A percentile compares a stretch with the other conserved stretches of the same genome.
phyloP scores from a whole-genome alignment of 2,797 vertebrate genomes.

The Trematomus bernacchii region DNA sequence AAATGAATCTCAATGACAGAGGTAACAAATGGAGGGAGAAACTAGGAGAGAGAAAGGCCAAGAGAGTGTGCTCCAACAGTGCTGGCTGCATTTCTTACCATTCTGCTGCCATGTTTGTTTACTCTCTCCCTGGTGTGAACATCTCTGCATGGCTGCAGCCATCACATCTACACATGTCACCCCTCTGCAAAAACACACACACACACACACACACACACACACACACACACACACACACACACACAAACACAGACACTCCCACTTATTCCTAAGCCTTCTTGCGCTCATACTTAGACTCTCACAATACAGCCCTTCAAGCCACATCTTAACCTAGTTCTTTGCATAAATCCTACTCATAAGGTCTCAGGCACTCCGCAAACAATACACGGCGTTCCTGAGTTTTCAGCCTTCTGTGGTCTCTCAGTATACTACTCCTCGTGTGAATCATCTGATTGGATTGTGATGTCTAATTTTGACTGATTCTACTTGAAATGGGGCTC shows the following conservation, averaged over 20 bases:
- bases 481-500: background rate
- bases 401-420: slow-evolving; percentile 48
- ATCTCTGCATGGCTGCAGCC: slow-evolving; percentile 81
- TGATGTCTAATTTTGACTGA: background rate
- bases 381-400: slow-evolving; percentile 49
- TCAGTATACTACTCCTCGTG: slow-evolving; percentile 6
- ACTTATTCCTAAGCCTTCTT: slow-evolving; percentile 64
- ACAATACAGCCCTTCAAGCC: slow-evolving; percentile 77
- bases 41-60: background rate
- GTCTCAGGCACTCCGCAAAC: slow-evolving; percentile 65
- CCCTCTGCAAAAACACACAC: slow-evolving; percentile 57
- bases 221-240: slow-evolving; percentile 63
- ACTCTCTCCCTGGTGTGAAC: slow-evolving; percentile 80
- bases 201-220: slow-evolving; percentile 68
- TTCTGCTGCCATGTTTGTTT: slow-evolving; percentile 78
- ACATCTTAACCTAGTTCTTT: slow-evolving; percentile 83
- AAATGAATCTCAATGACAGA: background rate
- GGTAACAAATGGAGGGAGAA: slow-evolving; percentile 1
- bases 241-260: slow-evolving; percentile 38
- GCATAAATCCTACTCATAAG: slow-evolving; percentile 72
- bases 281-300: slow-evolving; percentile 59
- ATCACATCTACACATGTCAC: slow-evolving; percentile 81
- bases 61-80: slow-evolving; percentile 11
- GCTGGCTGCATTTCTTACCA: slow-evolving; percentile 51
- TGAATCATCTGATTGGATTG: background rate